Percentiles rank a stretch among this genome's conserved stretches.
Evolutionary conservation across 2,113 vertebrate species (phyloP).

Genomic region (Gila orcuttii): DNA sequence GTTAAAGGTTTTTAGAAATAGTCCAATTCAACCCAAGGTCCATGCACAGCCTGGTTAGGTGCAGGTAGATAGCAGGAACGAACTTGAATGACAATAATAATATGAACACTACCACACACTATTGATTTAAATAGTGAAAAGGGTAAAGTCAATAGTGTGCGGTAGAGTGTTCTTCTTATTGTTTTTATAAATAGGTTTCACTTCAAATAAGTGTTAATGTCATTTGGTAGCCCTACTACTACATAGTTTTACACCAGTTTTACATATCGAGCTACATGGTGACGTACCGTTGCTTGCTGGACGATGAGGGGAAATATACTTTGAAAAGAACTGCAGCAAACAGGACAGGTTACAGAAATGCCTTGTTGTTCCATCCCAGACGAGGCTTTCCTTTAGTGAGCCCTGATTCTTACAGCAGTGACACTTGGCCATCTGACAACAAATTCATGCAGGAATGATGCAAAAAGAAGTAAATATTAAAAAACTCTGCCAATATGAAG

Average conservation of each 20-base stretch:
- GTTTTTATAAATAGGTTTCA: neutral
- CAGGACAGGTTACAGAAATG: conserved; percentile 95
- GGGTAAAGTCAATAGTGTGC: too few species aligned
- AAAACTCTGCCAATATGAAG: neutral
- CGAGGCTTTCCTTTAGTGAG: conserved; percentile 89
- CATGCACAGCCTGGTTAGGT: too few species aligned
- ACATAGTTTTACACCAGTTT: neutral
- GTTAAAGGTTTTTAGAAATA: neutral
- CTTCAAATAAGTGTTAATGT: neutral
- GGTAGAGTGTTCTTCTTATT: too few species aligned
- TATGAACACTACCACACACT: too few species aligned
- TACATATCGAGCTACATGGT: conserved; percentile 16
- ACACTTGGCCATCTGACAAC: conserved; percentile 92
- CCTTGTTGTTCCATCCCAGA: conserved; percentile 89
- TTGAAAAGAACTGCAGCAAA: conserved; percentile 86
- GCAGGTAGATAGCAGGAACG: too few species aligned
- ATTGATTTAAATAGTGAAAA: too few species aligned
- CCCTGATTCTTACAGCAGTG: conserved; percentile 92
- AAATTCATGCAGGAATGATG: conserved; percentile 1
- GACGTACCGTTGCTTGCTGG: conserved; percentile 64
- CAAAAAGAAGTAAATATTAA: neutral
- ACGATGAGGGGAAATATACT: conserved; percentile 75
- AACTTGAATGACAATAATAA: too few species aligned
- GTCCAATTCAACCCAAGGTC: too few species aligned
- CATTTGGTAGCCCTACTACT: neutral